A percentile compares a stretch with the other conserved stretches of the same genome.
Evolutionary conservation across 2,113 vertebrate species (phyloP).

Genomic region (Rhineura floridana): DNA sequence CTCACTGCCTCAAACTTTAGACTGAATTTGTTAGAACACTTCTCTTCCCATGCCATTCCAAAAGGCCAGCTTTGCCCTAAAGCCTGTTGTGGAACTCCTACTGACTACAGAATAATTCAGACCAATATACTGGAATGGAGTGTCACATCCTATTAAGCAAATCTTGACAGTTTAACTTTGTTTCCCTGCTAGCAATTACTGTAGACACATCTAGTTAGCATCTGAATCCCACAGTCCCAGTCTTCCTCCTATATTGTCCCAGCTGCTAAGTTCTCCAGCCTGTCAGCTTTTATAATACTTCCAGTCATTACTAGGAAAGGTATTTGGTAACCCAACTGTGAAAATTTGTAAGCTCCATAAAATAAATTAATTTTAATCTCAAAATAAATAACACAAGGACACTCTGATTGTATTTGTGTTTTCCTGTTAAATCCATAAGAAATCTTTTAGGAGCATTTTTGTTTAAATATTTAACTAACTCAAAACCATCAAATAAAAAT

Average conservation of each 20-base stretch:
- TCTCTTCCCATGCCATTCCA: background rate
- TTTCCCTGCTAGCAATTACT: background rate
- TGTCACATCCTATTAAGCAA: background rate
- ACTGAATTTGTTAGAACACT: background rate
- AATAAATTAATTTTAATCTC: constrained; percentile 3
- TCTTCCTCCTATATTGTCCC: background rate
- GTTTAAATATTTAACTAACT: background rate
- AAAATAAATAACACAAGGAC: background rate
- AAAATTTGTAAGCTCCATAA: background rate
- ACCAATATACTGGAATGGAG: background rate
- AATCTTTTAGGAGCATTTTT: background rate
- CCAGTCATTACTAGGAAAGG: background rate
- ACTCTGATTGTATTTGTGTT: background rate
- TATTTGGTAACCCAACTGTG: background rate
- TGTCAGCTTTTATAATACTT: background rate
- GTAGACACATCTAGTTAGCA: background rate
- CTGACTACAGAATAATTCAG: background rate
- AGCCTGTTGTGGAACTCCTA: background rate
- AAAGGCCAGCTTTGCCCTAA: background rate
- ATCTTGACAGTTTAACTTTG: background rate
- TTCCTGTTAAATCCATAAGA: background rate
- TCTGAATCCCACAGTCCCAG: background rate
- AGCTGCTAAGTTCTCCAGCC: background rate
- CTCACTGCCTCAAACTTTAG: background rate
- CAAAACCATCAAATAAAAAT: background rate